Evolutionary conservation across 2,797 vertebrate genomes (phyloP), one percentile per base, ranked within the genome.

Genomic region (Schizopygopsis pylzovi): DNA sequence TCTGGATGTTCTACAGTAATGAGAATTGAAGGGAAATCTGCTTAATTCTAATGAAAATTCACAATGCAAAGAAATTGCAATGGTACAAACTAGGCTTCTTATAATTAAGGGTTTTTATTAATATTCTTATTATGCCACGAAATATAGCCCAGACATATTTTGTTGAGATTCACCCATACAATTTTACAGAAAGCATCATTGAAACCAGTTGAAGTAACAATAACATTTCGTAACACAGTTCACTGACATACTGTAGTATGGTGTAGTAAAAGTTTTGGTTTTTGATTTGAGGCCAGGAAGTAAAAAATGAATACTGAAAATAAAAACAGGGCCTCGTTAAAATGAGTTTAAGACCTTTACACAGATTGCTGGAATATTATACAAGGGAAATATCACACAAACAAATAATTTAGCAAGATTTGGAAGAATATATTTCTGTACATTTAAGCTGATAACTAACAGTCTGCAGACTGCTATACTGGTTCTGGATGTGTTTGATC

Each of bases 391-490:
- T 45, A 11, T 25, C 22, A 54, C 76, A 85, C 81, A 84, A 33
- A 91, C 13, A 73, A 79, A 73, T 56, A 45, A 77, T 85, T 85
- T 85, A 87, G 81, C 18, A 78, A 63, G 68, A 79, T 59, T 83
- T 88, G 9, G 37, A 83, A 79, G 73, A 86, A 59, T 72, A 81
- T 39, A 73, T 92, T 90, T 45, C 41, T 88, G 79, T 73, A 61
- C 20, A 75, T 81, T 52, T 88, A 77, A 88, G 59, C 16, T 20
- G 25, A 20, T 45, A 25, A 0, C 78, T 37, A 45, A 11, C 6
- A 25, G 56, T 41, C 37, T 16, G 0, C 20, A 4, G 28, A 16
- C 52, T 70, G 45, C 22, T 81, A 45, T 39, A 43, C 80, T 73
- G 39, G 20, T 28, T 77, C 70, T 22, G 10, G 22, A 33, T 79